Conservation (phyloP, 2,113 vertebrate genomes). For the Callithrix jacchus region DNA sequence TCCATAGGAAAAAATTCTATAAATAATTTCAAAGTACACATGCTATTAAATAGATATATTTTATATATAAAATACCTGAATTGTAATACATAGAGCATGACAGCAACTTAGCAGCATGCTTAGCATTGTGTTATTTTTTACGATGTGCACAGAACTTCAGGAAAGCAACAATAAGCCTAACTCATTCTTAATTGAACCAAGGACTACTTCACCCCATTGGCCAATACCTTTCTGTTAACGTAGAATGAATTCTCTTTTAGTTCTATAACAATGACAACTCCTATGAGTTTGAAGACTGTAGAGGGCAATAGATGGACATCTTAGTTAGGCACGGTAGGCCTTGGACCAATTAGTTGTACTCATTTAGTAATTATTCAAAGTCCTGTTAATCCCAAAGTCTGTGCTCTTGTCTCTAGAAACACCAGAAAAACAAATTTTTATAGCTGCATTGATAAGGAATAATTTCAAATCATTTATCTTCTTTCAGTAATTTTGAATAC, state of each 20-base stretch:
- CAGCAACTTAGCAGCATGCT: background rate
- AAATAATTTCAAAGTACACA: background rate
- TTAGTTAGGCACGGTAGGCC: background rate
- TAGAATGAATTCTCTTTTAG: background rate
- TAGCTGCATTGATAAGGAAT: background rate
- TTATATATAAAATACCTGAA: background rate
- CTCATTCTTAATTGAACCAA: background rate
- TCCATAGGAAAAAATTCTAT: background rate
- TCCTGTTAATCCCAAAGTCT: background rate
- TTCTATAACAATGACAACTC: background rate
- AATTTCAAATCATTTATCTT: background rate
- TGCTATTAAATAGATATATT: background rate
- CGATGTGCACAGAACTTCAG: background rate
- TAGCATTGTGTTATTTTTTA: background rate
- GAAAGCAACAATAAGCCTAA: background rate
- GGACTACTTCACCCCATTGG: background rate
- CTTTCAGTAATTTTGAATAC: background rate
- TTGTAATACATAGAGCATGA: background rate
- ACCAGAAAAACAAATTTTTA: background rate
- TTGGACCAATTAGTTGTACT: background rate
- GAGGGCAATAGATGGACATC: background rate
- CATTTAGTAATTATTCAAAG: background rate
- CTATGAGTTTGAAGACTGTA: background rate
- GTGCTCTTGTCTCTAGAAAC: background rate
- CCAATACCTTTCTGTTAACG: background rate